These are phyloP conservation scores for Chrysodeixis includens DNA, from an alignment of 2,888 invertebrate genomes.

Conservation along the genomic window DNA sequence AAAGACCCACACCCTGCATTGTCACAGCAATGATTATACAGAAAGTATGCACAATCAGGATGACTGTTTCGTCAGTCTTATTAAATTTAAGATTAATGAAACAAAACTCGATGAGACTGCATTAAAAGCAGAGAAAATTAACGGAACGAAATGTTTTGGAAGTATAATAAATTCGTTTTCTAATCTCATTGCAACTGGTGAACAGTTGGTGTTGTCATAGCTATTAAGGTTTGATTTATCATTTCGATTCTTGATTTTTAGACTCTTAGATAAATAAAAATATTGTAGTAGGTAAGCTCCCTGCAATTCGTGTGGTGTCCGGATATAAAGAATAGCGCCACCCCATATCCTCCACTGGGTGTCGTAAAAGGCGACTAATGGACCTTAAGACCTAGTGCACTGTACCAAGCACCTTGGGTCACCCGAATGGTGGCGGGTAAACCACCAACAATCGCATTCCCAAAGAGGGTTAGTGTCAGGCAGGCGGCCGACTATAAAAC, in stretches of 20 bases:
- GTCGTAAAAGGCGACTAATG: too few relatives aligned
- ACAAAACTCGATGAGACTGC: conserved; percentile 22
- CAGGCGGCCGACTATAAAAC: too few relatives aligned
- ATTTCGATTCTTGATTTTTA: conserved; percentile 51
- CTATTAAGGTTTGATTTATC: conserved; percentile 68
- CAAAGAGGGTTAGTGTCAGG: too few relatives aligned
- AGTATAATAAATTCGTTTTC: conserved; percentile 34
- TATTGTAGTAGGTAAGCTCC: too few relatives aligned
- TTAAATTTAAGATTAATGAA: background rate
- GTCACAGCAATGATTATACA: background rate
- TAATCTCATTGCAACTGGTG: conserved; percentile 48
- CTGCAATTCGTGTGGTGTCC: too few relatives aligned
- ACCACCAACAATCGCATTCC: too few relatives aligned
- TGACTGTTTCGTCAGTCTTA: background rate
- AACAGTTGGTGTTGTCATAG: conserved; percentile 67
- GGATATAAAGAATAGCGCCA: too few relatives aligned
- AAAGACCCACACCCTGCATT: background rate
- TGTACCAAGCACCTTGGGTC: too few relatives aligned
- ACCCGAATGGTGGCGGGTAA: too few relatives aligned
- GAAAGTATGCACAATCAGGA: background rate
- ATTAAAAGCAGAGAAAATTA: conserved; percentile 35
- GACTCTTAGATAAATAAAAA: conserved; percentile 9
- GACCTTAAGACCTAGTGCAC: too few relatives aligned
- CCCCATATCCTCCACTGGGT: too few relatives aligned
- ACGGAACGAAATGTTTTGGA: conserved; percentile 29